phyloP scores from a whole-genome alignment of 2,888 invertebrate genomes.

The Orgyia antiqua region DNA sequence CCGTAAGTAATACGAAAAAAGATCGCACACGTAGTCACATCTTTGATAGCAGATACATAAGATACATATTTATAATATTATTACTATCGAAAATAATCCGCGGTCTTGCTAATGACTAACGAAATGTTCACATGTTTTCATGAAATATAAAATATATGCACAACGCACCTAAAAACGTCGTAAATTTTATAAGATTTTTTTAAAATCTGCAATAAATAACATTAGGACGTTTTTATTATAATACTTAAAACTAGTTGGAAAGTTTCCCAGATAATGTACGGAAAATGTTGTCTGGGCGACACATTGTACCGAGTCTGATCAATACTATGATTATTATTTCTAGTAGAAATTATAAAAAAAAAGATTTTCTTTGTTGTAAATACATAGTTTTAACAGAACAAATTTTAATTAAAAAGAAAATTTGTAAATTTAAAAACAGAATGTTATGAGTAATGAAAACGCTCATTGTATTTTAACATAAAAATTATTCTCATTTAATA shows the following conservation, averaged over 20 bases:
- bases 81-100: too few relatives aligned
- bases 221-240: slow-evolving; percentile 34
- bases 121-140: slow-evolving; percentile 14
- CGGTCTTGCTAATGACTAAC: slow-evolving; percentile 13
- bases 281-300: slow-evolving; percentile 16
- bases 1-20: too few relatives aligned
- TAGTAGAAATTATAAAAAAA: not conserved
- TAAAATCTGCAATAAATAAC: slow-evolving; percentile 38
- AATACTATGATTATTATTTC: slow-evolving; percentile 24
- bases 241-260: slow-evolving; percentile 41
- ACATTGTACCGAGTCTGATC: slow-evolving; percentile 25
- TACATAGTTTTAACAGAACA: too few relatives aligned
- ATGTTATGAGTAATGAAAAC: too few relatives aligned
- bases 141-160: slow-evolving; percentile 21
- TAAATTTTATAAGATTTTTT: slow-evolving; percentile 34
- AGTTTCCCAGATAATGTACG: slow-evolving; percentile 27
- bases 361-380: too few relatives aligned
- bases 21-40: too few relatives aligned
- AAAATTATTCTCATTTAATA: too few relatives aligned
- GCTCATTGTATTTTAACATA: too few relatives aligned
- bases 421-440: too few relatives aligned
- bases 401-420: too few relatives aligned
- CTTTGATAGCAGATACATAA: too few relatives aligned
- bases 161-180: slow-evolving; percentile 17
- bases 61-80: too few relatives aligned